phyloP scores from a whole-genome alignment of 1,140 invertebrate species.

The Atta cephalotes region DNA sequence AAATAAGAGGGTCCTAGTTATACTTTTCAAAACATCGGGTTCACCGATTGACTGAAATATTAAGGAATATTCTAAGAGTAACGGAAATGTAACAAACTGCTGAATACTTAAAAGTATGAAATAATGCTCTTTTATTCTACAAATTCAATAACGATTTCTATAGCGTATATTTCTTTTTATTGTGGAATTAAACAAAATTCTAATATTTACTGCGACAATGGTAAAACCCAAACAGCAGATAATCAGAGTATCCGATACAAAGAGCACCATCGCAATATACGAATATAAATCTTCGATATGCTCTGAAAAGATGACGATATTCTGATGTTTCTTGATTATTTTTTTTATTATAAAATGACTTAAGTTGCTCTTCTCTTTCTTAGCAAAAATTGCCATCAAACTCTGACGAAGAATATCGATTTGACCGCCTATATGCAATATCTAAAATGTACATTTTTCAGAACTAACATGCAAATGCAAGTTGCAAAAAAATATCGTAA shows the following conservation, averaged over 20 bases:
- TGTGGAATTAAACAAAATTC: not conserved
- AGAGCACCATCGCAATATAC: conserved; percentile 8
- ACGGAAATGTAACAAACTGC: not conserved
- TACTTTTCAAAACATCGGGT: not conserved
- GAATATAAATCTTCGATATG: conserved; percentile 33
- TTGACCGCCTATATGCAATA: conserved; percentile 32
- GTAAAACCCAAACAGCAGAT: conserved; percentile 36
- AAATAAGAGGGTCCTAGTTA: conserved; percentile 41
- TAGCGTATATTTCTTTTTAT: not conserved
- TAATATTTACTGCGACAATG: conserved; percentile 7
- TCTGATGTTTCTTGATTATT: conserved; percentile 11
- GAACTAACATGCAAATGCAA: not conserved
- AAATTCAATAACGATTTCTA: not conserved
- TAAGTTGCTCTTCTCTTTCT: not conserved
- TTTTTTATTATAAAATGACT: not conserved
- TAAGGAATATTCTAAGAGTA: not conserved
- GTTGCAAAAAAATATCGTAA: not conserved
- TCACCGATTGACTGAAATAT: conserved; percentile 44
- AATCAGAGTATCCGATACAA: conserved; percentile 27
- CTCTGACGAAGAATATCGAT: conserved; percentile 24
- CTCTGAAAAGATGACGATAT: conserved; percentile 17
- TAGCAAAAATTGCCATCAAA: not conserved
- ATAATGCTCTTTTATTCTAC: not conserved
- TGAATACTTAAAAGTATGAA: not conserved
- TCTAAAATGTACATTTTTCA: conserved; percentile 10